Evolutionary conservation across 2,797 vertebrate genomes (phyloP).

Genomic region (Agapornis canus): DNA sequence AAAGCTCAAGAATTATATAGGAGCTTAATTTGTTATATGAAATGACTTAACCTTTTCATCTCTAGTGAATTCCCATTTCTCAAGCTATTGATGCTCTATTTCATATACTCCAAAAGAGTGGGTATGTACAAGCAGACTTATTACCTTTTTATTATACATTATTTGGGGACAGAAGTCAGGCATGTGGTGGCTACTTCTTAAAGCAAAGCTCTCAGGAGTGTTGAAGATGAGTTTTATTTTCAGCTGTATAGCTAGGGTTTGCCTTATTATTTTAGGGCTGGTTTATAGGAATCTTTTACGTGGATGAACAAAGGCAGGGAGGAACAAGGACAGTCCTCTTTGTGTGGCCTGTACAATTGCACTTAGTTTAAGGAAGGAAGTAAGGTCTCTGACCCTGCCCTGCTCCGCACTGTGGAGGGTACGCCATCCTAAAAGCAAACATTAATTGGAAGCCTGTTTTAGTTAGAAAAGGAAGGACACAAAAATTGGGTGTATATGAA

Average conservation of each 20-base stretch:
- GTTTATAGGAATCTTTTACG: not conserved
- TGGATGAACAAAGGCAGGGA: not conserved
- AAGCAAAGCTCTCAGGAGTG: not conserved
- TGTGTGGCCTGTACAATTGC: constrained; percentile 31
- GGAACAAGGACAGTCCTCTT: constrained; percentile 6
- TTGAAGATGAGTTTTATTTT: not conserved
- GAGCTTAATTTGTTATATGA: constrained; percentile 2
- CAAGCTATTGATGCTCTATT: not conserved
- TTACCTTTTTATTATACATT: not conserved
- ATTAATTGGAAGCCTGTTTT: constrained; percentile 52
- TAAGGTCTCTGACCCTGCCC: constrained; percentile 33
- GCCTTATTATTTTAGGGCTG: not conserved
- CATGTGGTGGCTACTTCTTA: not conserved
- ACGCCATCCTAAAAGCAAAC: constrained; percentile 40
- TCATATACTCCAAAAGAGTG: not conserved
- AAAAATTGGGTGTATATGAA: not conserved
- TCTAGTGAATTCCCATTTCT: constrained; percentile 17
- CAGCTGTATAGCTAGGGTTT: not conserved
- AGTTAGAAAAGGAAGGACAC: constrained; percentile 18
- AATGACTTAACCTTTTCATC: constrained; percentile 33
- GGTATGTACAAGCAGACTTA: not conserved
- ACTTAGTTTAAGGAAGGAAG: constrained; percentile 57
- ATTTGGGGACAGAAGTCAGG: not conserved
- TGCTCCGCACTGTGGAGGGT: constrained; percentile 21
- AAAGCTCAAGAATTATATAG: constrained; percentile 7